A percentile compares a stretch with the other conserved stretches of the same genome.
These are phyloP conservation scores for Plusia festucae DNA, from an alignment of 2,888 invertebrate species.

Conservation along the genomic window DNA sequence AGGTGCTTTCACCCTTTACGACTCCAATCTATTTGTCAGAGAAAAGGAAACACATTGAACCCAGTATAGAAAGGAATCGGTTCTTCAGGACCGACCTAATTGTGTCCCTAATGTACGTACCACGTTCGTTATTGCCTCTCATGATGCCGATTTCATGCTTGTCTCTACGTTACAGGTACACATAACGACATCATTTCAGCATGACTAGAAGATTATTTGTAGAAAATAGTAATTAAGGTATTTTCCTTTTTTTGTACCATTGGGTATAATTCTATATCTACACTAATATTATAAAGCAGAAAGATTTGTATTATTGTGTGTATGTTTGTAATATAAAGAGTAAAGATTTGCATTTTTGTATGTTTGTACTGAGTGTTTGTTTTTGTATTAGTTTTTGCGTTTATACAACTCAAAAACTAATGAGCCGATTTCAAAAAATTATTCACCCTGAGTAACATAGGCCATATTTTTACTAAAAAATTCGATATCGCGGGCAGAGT, in stretches of 20 bases:
- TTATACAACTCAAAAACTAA: no score
- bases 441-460: no score
- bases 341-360: no score
- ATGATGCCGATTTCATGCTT: constrained; percentile 72
- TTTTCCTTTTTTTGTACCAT: background rate
- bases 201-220: background rate
- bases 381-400: no score
- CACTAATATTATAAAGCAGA: no score
- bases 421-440: no score
- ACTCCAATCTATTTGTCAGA: constrained; percentile 81
- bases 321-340: no score
- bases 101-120: constrained; percentile 56
- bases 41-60: constrained; percentile 69
- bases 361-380: no score
- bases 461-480: no score
- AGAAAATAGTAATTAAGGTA: background rate
- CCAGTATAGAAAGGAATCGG: constrained; percentile 65
- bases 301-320: no score
- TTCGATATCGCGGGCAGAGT: no score
- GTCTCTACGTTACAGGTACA: constrained; percentile 56
- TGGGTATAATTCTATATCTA: background rate
- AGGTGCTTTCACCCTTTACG: constrained; percentile 86
- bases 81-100: constrained; percentile 56
- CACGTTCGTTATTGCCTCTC: constrained; percentile 56
- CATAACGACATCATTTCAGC: constrained; percentile 50